Base-by-base conservation (phyloP, 1,140 invertebrate species). In the Notospermus geniculatus region DNA sequence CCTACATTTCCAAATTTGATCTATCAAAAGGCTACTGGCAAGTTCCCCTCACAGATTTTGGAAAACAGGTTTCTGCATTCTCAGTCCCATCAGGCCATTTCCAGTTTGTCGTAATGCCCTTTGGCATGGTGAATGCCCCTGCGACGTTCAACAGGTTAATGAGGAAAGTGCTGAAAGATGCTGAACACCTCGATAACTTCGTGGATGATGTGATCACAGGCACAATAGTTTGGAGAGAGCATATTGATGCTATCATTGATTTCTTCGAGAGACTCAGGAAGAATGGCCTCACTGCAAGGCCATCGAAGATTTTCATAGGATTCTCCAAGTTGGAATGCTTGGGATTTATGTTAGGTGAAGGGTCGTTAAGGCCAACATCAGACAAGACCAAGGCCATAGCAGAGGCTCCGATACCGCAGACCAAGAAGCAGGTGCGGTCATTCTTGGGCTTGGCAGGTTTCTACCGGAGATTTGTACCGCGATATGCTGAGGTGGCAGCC, bases 401-500 rank as follows among this genome's bases (percentile, higher is more conserved):
- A 19, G 19, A 43, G 19, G 11, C 19, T 11, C 46, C 46, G 23
- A 25, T 5, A 22, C 59, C 59, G 50, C 17, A 29, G 13, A 60
- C 29, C 30, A 54, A 2, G 1, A 60, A 53, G 19, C 45, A 60
- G 45, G 15, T 60, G 15, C 4, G 28, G 23, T 11, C 2, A 4
- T 60, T 54, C 23, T 23, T 60, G 39, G 59, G 59, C 1, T 28
- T 54, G 28, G 29, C n/a, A 22, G 11, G 11, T 15, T 57, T 28
- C 41, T 57, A 57, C 23, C 11, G 32, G 5, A 7, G 36, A 25
- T 57, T 57, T 43, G 25, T 57, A 11, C 5, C 7, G n/a, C 17
- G 25, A 15, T 57, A 9, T 43, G 28, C 29, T n/a, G 56, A 9
- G 11, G 41, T 57, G 7, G 36, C 30, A 11, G 17, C 25, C 22